Evolutionary conservation across 2,113 vertebrate species (phyloP), one percentile per base, ranked within the genome.

Genomic region (Nothocercus nigrocapillus): DNA sequence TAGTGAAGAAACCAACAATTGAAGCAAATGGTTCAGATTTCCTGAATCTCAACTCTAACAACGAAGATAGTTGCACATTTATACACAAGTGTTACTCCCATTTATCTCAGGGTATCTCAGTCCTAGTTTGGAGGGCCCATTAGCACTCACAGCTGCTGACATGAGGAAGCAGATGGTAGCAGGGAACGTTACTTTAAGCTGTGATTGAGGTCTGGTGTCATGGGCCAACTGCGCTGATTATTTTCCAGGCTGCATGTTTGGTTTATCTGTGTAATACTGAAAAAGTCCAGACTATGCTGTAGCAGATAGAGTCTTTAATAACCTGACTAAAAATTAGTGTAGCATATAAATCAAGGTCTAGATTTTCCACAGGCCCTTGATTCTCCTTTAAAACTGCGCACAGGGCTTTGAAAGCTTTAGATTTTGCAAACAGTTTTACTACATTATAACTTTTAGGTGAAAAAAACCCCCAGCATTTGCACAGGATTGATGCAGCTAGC

Each of bases 131-230:
- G 28, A 56, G 32, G 67, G 36, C 32, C 67, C 64, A 30, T 61
- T 69, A 82, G 14, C 67, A 30, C 32, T 69, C 40, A 24, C 68
- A 70, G 67, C 62, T 87, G 81, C 51, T 49, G 53, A 73, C 20
- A 51, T 3, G 10, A 85, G 44, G 45, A 89, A 58, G 82, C n/a
- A 2, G 2, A 13, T 0, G 2, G 70, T 79, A 85, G 59, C 54
- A 59, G 70, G 75, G 70, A 88, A 70, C 21, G 2, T 59, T 83
- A 74, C 91, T 95, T 94, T 85, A 86, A 93, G 79, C 63, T 63
- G 13, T 0, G 2, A 59, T 1, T 66, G n/a, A 85, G 64, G 32
- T 42, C n/a, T 16, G 16, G 34, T 59, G 82, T 85, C 42, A 16
- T 1, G 22, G 89, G 45, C 85, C 67, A 59, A 28, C 40, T 49